Evolutionary conservation across 2,797 vertebrate genomes (phyloP).

Genomic region (Pseudochromis fuscus): DNA sequence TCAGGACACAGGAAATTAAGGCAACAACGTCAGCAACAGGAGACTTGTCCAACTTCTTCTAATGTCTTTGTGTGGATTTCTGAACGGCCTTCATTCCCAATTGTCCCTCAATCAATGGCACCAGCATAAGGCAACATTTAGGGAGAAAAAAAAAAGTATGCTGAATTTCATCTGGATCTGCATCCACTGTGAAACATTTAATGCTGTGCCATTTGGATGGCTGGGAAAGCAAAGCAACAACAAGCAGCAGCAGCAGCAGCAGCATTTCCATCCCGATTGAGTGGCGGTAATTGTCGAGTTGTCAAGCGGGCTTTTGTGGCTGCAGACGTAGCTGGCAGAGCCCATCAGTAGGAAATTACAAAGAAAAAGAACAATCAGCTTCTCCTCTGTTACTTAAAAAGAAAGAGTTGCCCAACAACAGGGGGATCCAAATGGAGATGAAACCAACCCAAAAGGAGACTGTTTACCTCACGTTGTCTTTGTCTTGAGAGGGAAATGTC

Average conservation of each 20-base stretch:
- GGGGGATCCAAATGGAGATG: constrained; percentile 68
- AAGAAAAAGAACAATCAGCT: constrained; percentile 80
- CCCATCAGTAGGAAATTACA: constrained; percentile 85
- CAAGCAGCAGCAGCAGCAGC: constrained; percentile 42
- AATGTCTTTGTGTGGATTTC: constrained; percentile 28
- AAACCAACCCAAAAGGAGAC: constrained; percentile 72
- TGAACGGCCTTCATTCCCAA: constrained; percentile 44
- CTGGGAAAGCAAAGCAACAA: constrained; percentile 63
- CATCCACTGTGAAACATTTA: constrained; percentile 54
- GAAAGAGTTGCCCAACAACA: constrained; percentile 74
- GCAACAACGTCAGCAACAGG: not conserved
- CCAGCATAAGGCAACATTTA: constrained; percentile 28
- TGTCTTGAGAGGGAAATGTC: constrained; percentile 74
- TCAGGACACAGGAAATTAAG: constrained; percentile 60
- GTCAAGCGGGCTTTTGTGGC: constrained; percentile 82
- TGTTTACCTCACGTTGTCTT: constrained; percentile 68
- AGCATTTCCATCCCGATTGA: constrained; percentile 76
- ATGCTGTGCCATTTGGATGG: constrained; percentile 58
- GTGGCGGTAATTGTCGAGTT: constrained; percentile 83
- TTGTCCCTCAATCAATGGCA: constrained; percentile 55
- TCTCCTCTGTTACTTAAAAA: constrained; percentile 81
- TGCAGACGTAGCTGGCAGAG: constrained; percentile 77
- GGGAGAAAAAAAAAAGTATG: constrained; percentile 22
- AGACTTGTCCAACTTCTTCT: constrained; percentile 38
- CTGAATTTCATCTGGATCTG: constrained; percentile 58